Percentiles rank a stretch among this genome's conserved stretches.
Evolutionary conservation across 2,797 vertebrate species (phyloP).

Genomic region (Spondyliosoma cantharus): DNA sequence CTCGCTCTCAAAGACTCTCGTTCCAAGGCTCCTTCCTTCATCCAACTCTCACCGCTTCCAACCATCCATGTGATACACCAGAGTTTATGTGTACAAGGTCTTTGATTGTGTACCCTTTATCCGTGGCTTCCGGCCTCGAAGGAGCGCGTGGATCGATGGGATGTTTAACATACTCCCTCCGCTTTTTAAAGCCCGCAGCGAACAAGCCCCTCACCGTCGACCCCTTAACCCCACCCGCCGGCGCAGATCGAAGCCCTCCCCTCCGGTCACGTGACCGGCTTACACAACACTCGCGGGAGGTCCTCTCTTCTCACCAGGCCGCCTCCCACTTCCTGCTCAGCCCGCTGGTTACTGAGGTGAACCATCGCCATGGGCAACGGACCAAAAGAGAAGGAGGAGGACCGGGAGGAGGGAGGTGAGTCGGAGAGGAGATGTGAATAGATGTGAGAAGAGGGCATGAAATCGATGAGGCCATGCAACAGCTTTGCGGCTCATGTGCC

Average conservation of each 20-base stretch:
- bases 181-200: constrained; percentile 72
- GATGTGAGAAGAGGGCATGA: constrained; percentile 83
- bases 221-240: constrained; percentile 64
- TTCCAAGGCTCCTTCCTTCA: constrained; percentile 31
- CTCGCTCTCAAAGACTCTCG: constrained; percentile 25
- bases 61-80: constrained; percentile 35
- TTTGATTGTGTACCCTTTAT: constrained; percentile 53
- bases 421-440: constrained; percentile 77
- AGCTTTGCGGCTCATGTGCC: constrained; percentile 77
- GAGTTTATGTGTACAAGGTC: constrained; percentile 41
- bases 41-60: constrained; percentile 27
- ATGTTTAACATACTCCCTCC: constrained; percentile 80
- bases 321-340: constrained; percentile 79
- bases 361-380: constrained; percentile 79
- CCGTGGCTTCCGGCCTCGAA: constrained; percentile 50
- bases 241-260: constrained; percentile 50
- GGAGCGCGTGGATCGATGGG: constrained; percentile 70
- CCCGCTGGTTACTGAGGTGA: constrained; percentile 76
- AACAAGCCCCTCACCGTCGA: constrained; percentile 74
- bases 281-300: constrained; percentile 73
- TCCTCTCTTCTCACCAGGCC: constrained; percentile 66
- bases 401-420: constrained; percentile 64
- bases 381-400: constrained; percentile 72
- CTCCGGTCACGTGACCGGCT: constrained; percentile 58
- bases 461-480: constrained; percentile 80